phyloP scores from a whole-genome alignment of 2,113 vertebrate species.

The Edolisoma coerulescens region DNA sequence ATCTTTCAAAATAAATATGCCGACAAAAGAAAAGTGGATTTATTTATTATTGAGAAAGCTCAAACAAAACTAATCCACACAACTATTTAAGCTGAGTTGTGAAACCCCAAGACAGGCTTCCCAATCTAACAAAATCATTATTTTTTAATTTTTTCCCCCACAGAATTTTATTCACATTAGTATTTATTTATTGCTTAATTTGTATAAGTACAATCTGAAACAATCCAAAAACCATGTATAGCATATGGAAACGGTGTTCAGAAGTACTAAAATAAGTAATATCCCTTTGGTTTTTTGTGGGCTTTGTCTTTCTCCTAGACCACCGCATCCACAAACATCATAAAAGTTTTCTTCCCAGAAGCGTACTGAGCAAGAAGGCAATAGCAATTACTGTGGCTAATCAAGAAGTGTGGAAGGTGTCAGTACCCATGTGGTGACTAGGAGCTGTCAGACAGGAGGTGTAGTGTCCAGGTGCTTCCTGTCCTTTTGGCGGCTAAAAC shows the following conservation, averaged over 20 bases:
- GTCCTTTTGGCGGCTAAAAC: not conserved
- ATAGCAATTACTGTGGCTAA: not conserved
- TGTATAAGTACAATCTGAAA: not conserved
- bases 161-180: not conserved
- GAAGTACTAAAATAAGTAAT: not conserved
- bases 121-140: not conserved
- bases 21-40: not conserved
- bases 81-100: not conserved
- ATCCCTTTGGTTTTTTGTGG: rapidly evolving
- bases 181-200: not conserved
- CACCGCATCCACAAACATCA: not conserved
- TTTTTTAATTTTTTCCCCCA: not conserved
- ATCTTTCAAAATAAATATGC: not conserved
- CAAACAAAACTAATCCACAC: not conserved
- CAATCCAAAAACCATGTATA: not conserved
- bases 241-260: not conserved
- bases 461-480: not conserved
- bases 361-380: not conserved
- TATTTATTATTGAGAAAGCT: not conserved
- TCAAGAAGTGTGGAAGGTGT: not conserved
- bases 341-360: not conserved
- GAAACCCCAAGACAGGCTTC: not conserved
- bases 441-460: not conserved
- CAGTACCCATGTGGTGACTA: not conserved
- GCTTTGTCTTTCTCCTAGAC: not conserved